Evolutionary conservation across 1,140 invertebrate genomes (phyloP).

Genomic region (Atta texana): DNA sequence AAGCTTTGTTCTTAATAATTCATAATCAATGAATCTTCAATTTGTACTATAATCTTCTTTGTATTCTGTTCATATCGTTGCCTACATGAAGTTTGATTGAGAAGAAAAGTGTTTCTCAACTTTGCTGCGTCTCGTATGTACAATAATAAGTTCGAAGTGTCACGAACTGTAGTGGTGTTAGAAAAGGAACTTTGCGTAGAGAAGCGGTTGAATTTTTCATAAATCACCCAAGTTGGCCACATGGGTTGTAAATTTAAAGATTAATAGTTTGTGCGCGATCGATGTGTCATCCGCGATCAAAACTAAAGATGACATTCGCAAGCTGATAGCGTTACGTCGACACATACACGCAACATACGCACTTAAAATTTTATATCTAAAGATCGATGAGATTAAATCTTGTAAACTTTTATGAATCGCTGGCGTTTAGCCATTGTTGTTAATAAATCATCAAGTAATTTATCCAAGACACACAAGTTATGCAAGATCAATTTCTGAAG

Average conservation of each 20-base stretch:
- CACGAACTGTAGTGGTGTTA: background rate
- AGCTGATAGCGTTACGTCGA: background rate
- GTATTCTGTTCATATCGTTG: background rate
- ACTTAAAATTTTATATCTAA: background rate
- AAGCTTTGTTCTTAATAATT: background rate
- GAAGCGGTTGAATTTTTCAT: background rate
- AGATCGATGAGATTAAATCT: background rate
- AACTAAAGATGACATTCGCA: conserved; percentile 34
- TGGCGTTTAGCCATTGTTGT: background rate
- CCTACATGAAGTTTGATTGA: background rate
- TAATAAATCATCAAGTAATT: background rate
- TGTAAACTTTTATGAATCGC: conserved; percentile 6
- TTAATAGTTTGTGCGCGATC: conserved; percentile 5
- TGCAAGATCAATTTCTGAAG: conserved; percentile 32
- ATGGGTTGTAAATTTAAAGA: conserved; percentile 15
- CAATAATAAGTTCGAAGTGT: background rate
- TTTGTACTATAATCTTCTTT: background rate
- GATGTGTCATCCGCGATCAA: conserved; percentile 3
- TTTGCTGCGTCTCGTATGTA: background rate
- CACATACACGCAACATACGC: background rate
- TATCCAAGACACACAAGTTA: conserved; percentile 8
- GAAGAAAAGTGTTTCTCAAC: background rate
- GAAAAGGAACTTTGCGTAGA: background rate
- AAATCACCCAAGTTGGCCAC: background rate
- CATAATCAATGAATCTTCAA: background rate